Conservation (phyloP, 2,113 vertebrate species). For the Lophura nycthemera region DNA sequence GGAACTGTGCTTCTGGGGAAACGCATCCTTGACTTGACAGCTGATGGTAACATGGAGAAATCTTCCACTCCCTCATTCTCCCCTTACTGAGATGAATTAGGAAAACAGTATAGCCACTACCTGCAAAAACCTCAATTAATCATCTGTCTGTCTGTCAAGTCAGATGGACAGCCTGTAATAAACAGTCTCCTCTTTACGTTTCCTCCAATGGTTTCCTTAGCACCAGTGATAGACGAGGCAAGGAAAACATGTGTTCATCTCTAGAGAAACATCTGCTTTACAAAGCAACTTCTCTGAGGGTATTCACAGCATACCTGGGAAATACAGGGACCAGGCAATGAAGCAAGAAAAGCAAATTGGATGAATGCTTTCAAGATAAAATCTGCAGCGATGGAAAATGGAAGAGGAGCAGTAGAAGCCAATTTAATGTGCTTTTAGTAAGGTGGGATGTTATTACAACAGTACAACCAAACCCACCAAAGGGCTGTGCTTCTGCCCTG, state of each 20-base stretch:
- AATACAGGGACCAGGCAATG: not conserved
- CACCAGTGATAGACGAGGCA: not conserved
- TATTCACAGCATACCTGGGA: not conserved
- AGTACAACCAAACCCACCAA: not conserved
- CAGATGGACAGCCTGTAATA: not conserved
- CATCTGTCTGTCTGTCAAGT: not conserved
- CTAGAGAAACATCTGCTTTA: not conserved
- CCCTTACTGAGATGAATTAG: not conserved
- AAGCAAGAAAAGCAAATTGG: not conserved
- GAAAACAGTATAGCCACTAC: not conserved
- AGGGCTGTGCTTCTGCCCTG: not conserved
- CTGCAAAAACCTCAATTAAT: not conserved
- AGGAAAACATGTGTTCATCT: not conserved
- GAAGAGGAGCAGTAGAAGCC: not conserved
- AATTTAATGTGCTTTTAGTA: conserved; percentile 45
- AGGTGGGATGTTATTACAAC: not conserved
- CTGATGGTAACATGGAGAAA: not conserved
- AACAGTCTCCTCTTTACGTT: not conserved
- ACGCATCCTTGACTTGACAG: not conserved
- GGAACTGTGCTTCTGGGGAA: not conserved
- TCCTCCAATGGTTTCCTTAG: not conserved
- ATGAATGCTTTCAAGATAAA: conserved; percentile 37
- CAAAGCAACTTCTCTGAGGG: not conserved
- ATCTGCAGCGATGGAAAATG: conserved; percentile 31
- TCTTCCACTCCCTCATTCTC: not conserved